Base-by-base conservation (phyloP, 2,113 vertebrate species). In the Piprites chloris region DNA sequence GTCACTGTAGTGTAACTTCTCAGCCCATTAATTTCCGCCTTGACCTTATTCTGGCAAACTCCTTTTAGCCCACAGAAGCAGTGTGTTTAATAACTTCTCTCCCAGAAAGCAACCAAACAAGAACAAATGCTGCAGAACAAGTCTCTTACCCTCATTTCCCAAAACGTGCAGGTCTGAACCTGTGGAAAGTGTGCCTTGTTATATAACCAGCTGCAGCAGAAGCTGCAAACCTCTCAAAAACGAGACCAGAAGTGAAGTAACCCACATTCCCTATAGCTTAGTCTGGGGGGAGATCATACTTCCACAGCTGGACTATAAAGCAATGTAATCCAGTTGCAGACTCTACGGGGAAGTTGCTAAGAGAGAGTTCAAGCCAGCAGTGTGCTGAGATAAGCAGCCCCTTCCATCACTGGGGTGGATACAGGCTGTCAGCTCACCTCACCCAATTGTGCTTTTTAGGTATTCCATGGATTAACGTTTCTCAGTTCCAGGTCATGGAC, bases 1-100 rank as follows among this genome's bases (percentile, higher is more conserved):
- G 82, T 91, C 78, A 20, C 78, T 52, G 0, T 0, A 26, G 67
- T 7, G 71, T 69, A 89, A 46, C 46, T 66, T 91, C 30, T 42
- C 33, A 52, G 71, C 76, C 78, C 85, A 69, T 91, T 66, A 76
- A 46, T 55, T 96, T 76, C 85, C 90, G 66, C 44, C 67, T 92
- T 93, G 93, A 75, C 87, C 82, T 93, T 85, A 46, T 73, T 94
- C 87, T 93, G 87, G 89, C 85, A 87, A 86, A 59, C 46, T 83
- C 65, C 85, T 77, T 52, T 44, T 20, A 63, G 75, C 76, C 90
- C 73, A 20, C 68, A 44, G 94, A n/a, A 81, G 72, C 41, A 14
- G 72, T 15, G 52, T 5, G 2, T 56, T 84, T 59, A 89, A 62
- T 52, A 71, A 75, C 50, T 56, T 59, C 53, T 77, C 62, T 42